Evolutionary conservation across 1,140 invertebrate genomes (phyloP).

Genomic region (Drosophila pseudoobscura): DNA sequence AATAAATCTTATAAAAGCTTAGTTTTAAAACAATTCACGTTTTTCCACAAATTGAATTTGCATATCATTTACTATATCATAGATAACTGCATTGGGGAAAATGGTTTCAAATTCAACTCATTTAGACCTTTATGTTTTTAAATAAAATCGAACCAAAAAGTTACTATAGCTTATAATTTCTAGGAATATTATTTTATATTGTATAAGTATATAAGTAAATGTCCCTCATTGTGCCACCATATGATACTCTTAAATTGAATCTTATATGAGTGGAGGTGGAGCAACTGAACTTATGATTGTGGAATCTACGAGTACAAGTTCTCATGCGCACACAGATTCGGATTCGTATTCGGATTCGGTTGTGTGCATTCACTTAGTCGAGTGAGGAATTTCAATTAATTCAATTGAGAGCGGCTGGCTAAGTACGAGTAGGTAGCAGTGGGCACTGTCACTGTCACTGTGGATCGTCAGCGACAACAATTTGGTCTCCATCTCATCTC

Average conservation of each 20-base stretch:
- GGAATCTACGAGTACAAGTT: constrained; percentile 31
- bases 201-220: background rate
- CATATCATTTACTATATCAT: no score
- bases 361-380: constrained; percentile 58
- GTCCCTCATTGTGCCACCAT: constrained; percentile 3
- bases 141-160: no score
- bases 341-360: constrained; percentile 1
- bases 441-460: constrained; percentile 25
- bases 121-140: no score
- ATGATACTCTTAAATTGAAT: constrained; percentile 24
- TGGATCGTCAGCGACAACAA: constrained; percentile 37
- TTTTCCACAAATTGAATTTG: no score
- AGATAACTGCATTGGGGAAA: no score
- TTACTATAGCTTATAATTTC: no score
- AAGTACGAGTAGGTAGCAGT: constrained; percentile 31
- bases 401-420: constrained; percentile 65
- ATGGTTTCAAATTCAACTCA: no score
- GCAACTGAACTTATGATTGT: constrained; percentile 34
- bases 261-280: constrained; percentile 15
- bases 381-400: constrained; percentile 79
- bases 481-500: constrained; percentile 25
- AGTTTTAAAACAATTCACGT: no score
- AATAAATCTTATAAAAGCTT: no score
- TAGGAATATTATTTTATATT: no score
- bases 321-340: constrained; percentile 25